Evolutionary conservation across 2,888 invertebrate genomes (phyloP).

Genomic region (Acronicta leporina): DNA sequence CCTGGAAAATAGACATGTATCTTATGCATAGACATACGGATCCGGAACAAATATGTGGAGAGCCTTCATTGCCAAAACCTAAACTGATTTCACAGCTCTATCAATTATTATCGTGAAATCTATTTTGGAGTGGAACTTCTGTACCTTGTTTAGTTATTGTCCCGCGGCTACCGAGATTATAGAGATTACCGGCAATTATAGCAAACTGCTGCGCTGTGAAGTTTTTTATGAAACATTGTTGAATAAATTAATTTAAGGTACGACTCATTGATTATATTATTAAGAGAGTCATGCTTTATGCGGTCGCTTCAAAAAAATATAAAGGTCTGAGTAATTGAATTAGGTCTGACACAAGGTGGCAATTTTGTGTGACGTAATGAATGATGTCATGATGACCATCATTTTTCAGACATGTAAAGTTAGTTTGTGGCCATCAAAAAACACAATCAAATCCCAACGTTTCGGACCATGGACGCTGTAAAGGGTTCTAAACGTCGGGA

Average conservation of each 20-base stretch:
- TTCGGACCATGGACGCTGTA: too few species aligned
- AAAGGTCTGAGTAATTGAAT: constrained; percentile 43
- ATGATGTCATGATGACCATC: not conserved
- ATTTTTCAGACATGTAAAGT: not conserved
- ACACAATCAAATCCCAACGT: too few species aligned
- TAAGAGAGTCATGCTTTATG: constrained; percentile 52
- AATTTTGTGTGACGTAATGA: constrained; percentile 20
- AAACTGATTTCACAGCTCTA: not conserved
- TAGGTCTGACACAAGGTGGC: constrained; percentile 14
- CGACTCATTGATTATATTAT: constrained; percentile 53
- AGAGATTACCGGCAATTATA: constrained; percentile 62
- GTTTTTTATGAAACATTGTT: constrained; percentile 56
- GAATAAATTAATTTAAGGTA: constrained; percentile 58
- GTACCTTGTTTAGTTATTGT: not conserved
- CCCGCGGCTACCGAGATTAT: constrained; percentile 36
- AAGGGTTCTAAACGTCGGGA: too few species aligned
- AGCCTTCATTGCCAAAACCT: too few species aligned
- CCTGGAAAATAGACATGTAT: too few species aligned
- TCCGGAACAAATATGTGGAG: too few species aligned
- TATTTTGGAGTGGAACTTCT: constrained; percentile 25
- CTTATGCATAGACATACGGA: too few species aligned
- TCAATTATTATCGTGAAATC: not conserved
- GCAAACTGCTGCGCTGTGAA: constrained; percentile 40
- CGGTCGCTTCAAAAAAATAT: constrained; percentile 20
- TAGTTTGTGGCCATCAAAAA: too few species aligned